phyloP scores from a whole-genome alignment of 2,888 invertebrate genomes.

The Hybos culiciformis region DNA sequence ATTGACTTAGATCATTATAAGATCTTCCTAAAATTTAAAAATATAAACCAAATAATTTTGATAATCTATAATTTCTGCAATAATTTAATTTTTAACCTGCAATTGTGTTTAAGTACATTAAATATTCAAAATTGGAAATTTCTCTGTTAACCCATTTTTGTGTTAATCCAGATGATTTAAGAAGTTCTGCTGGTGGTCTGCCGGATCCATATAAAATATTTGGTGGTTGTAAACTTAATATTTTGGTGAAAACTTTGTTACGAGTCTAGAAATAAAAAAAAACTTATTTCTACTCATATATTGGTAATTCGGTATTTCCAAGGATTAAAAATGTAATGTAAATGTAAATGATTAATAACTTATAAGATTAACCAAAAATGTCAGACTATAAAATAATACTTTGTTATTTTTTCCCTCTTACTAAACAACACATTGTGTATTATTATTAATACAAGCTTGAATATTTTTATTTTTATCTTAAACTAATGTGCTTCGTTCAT shows the following conservation, averaged over 20 bases:
- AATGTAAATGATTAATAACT: too few relatives aligned
- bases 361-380: too few relatives aligned
- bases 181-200: slow-evolving; percentile 44
- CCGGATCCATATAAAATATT: slow-evolving; percentile 45
- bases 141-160: slow-evolving; percentile 52
- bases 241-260: slow-evolving; percentile 46
- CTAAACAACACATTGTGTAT: too few relatives aligned
- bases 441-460: too few relatives aligned
- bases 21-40: slow-evolving; percentile 41
- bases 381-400: too few relatives aligned
- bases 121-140: slow-evolving; percentile 59
- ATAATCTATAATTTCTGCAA: not conserved
- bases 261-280: slow-evolving; percentile 35
- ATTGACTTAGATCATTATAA: slow-evolving; percentile 67
- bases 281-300: too few relatives aligned
- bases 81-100: slow-evolving; percentile 33
- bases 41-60: not conserved
- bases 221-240: slow-evolving; percentile 44
- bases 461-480: too few relatives aligned
- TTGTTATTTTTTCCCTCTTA: too few relatives aligned
- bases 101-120: slow-evolving; percentile 63
- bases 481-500: too few relatives aligned
- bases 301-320: too few relatives aligned
- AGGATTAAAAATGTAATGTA: too few relatives aligned
- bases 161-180: slow-evolving; percentile 45